Evolutionary conservation across 2,797 vertebrate genomes (phyloP), one percentile per base, ranked within the genome.

Genomic region (Tinamus major): DNA sequence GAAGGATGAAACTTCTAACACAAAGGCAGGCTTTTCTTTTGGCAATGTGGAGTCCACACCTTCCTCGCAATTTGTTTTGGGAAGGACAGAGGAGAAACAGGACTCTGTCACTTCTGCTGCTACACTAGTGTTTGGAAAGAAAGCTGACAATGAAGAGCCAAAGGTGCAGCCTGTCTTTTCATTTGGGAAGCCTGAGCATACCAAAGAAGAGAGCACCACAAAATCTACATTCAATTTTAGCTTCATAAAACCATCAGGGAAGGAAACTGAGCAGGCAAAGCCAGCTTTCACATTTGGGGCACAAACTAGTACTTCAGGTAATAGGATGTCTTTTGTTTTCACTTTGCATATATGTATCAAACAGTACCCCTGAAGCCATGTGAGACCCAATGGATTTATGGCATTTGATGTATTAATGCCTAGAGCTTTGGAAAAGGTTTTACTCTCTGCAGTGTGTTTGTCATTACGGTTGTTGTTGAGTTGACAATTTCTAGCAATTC

Each of bases 41-140:
- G 93, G 96, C 55, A 96, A 5, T 10, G 48, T 91, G 49, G 97
- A 97, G 41, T 46, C 97, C 49, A 68, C 94, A 2, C 68, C 97
- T n/a, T 87, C 97, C 49, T 89, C 98, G 6, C 49, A 97, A 67
- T 98, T 98, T 94, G 89, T 63, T 96, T 95, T 98, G 96, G 98
- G 97, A 96, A 97, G 97, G 96, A 97, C 97, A 83, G 98, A 98
- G 92, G 98, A 98, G 79, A 98, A 98, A 70, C 97, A 97, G 67
- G 97, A 98, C 75, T 90, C 96, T 29, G 94, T 96, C 76, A 89
- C 95, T 85, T 95, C 97, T 41, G 89, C 96, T 56, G 85, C 92
- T 70, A 90, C 97, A 1, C 97, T 99, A 55, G 77, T 98, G 17
- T 99, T 99, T 77, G 97, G 97, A 53, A 99, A 99, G 95, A 98